phyloP scores from a whole-genome alignment of 2,797 vertebrate genomes.

The Crenuchus spilurus region DNA sequence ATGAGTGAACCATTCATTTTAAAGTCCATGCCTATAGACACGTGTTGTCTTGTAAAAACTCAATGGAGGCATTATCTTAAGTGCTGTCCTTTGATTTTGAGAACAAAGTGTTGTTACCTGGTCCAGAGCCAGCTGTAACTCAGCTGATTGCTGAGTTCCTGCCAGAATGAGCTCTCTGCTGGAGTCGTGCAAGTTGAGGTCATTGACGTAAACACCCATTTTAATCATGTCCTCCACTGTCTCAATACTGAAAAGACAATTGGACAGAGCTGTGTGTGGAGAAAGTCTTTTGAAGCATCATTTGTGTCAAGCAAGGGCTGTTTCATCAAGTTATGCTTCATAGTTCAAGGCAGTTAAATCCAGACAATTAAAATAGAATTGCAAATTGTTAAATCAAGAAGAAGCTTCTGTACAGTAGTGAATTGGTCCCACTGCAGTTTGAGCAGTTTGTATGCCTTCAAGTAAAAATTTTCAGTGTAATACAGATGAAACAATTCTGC shows the following conservation, averaged over 20 bases:
- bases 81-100: not conserved
- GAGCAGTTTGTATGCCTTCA: constrained; percentile 2
- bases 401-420: too few relatives aligned
- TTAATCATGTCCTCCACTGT: constrained; percentile 82
- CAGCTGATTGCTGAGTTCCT: constrained; percentile 79
- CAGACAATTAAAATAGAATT: not conserved
- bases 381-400: not conserved
- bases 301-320: not conserved
- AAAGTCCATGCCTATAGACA: too few relatives aligned
- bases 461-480: not conserved
- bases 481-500: constrained; percentile 6
- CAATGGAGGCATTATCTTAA: constrained; percentile 15
- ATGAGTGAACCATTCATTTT: too few relatives aligned
- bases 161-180: constrained; percentile 80
- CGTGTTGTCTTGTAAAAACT: not conserved
- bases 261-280: constrained; percentile 4
- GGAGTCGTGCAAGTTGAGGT: constrained; percentile 80
- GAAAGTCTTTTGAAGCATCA: not conserved
- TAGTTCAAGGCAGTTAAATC: not conserved
- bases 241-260: constrained; percentile 66
- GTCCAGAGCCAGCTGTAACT: constrained; percentile 79
- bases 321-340: constrained; percentile 2
- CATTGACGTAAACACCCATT: constrained; percentile 80
- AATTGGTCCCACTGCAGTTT: not conserved
- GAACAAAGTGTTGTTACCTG: constrained; percentile 64